A percentile compares a stretch with the other conserved stretches of the same genome.
Conservation (phyloP, 2,113 vertebrate species). For the Haemorhous mexicanus region DNA sequence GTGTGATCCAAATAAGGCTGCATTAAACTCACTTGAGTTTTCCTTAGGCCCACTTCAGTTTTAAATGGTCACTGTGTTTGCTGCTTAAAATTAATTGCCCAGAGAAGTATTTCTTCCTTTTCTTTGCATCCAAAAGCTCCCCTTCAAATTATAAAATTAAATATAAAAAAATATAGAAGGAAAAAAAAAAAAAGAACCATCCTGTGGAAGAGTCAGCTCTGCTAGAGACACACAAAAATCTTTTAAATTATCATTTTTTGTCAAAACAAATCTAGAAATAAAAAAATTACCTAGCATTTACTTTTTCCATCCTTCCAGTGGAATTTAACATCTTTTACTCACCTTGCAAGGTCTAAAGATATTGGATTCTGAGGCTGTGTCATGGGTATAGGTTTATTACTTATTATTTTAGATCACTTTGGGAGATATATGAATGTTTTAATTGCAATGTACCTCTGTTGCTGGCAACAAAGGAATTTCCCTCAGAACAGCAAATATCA, state of each 20-base stretch:
- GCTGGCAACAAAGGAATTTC: neutral
- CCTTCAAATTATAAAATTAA: neutral
- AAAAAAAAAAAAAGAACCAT: neutral
- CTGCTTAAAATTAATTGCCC: neutral
- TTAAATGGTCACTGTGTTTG: neutral
- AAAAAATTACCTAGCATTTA: neutral
- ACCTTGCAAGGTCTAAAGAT: neutral
- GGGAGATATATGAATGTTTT: neutral
- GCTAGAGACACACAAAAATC: neutral
- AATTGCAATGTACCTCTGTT: neutral
- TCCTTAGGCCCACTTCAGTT: neutral
- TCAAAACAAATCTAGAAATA: neutral
- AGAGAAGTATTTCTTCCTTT: neutral
- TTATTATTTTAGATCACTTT: neutral
- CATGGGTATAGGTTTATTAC: neutral
- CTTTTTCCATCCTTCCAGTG: neutral
- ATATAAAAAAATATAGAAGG: neutral
- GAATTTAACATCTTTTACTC: neutral
- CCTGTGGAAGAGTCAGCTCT: neutral
- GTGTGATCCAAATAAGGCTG: neutral
- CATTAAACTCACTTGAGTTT: neutral
- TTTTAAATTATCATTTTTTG: neutral
- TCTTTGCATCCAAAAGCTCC: neutral
- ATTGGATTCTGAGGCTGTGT: neutral
- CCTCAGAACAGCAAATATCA: neutral